Evolutionary conservation across 1,140 invertebrate species (phyloP).

Genomic region (Micrasema longulum): DNA sequence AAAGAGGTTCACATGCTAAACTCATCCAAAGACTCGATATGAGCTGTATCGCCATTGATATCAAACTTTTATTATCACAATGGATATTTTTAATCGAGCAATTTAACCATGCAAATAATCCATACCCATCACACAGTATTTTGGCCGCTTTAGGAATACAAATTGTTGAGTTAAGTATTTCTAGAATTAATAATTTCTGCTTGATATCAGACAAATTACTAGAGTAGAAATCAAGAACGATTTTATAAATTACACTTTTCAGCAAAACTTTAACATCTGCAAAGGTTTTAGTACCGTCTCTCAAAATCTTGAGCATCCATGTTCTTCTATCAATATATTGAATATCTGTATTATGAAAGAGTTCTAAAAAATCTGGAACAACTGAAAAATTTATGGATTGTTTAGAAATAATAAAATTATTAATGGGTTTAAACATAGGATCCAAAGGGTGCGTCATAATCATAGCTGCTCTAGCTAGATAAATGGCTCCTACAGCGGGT

Average conservation of each 20-base stretch:
- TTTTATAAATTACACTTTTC: slow-evolving; percentile 68
- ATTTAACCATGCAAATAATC: slow-evolving; percentile 73
- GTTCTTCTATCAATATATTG: slow-evolving; percentile 70
- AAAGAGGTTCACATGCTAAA: slow-evolving; percentile 40
- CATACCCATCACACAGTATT: slow-evolving; percentile 72
- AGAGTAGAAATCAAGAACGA: slow-evolving; percentile 69
- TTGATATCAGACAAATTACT: slow-evolving; percentile 65
- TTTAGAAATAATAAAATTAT: slow-evolving; percentile 79
- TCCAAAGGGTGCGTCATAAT: slow-evolving; percentile 76
- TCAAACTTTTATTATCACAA: slow-evolving; percentile 56
- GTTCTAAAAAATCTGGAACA: slow-evolving; percentile 83
- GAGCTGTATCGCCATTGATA: slow-evolving; percentile 38
- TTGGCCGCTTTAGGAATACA: slow-evolving; percentile 71
- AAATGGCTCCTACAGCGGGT: slow-evolving; percentile 76
- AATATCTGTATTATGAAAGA: slow-evolving; percentile 78
- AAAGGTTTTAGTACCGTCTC: slow-evolving; percentile 71
- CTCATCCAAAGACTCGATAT: slow-evolving; percentile 43
- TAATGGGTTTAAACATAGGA: slow-evolving; percentile 75
- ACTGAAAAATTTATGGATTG: slow-evolving; percentile 74
- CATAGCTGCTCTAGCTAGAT: slow-evolving; percentile 74
- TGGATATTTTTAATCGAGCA: slow-evolving; percentile 56
- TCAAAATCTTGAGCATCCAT: slow-evolving; percentile 78
- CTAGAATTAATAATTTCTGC: slow-evolving; percentile 73
- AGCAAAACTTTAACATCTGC: slow-evolving; percentile 67
- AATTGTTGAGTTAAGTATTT: slow-evolving; percentile 70